Conservation (phyloP, 2,113 vertebrate species). For the Nanorana parkeri region DNA sequence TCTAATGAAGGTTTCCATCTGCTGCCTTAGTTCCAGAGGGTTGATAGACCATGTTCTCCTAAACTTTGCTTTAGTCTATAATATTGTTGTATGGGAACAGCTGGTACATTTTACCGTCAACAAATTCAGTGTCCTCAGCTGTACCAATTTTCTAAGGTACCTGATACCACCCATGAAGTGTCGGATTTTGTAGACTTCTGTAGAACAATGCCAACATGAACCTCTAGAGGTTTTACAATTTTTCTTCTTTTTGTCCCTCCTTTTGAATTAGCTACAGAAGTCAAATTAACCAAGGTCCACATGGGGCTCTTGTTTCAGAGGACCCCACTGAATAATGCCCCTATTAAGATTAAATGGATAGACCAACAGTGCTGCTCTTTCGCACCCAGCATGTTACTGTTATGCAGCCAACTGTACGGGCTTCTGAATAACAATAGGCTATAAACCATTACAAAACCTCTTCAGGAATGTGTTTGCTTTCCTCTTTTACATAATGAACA, state of each 20-base stretch:
- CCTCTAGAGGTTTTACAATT: conserved; percentile 77
- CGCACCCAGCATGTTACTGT: conserved; percentile 69
- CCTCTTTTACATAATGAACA: conserved; percentile 80
- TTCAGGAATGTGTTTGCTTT: conserved; percentile 72
- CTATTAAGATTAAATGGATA: conserved; percentile 71
- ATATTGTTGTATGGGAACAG: no score
- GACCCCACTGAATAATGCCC: conserved; percentile 72
- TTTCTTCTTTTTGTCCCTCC: conserved; percentile 70
- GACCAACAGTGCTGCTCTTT: conserved; percentile 67
- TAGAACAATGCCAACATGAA: conserved; percentile 73
- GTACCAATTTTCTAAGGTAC: conserved; percentile 56
- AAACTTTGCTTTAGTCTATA: no score
- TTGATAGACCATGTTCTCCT: no score
- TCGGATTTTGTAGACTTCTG: conserved; percentile 78
- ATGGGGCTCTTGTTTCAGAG: conserved; percentile 58
- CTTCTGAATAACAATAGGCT: conserved; percentile 79
- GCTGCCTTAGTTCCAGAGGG: no score
- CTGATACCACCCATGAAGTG: conserved; percentile 72
- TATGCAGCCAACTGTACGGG: conserved; percentile 74
- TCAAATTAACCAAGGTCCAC: conserved; percentile 75
- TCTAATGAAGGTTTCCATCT: no score
- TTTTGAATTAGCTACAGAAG: conserved; percentile 83
- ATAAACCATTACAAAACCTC: conserved; percentile 75
- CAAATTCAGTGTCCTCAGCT: no score
- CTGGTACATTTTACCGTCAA: no score